A percentile compares a stretch with the other conserved stretches of the same genome.
phyloP scores from a whole-genome alignment of 92 coral and sea anemone genomes.

The Zoanthus gigantus region DNA sequence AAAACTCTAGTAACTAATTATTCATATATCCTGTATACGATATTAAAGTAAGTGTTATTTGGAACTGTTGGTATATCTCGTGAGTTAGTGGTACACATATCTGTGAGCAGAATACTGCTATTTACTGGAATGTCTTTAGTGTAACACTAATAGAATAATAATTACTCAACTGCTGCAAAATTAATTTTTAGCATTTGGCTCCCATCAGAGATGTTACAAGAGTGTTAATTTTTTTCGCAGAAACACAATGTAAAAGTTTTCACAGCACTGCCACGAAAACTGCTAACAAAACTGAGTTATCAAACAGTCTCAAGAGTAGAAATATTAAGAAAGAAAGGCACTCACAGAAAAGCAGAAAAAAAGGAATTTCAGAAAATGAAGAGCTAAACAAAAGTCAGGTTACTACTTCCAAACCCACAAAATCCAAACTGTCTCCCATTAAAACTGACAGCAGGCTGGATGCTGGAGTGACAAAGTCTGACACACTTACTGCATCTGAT shows the following conservation, averaged over 20 bases:
- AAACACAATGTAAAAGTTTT: not conserved
- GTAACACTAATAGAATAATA: too few species aligned
- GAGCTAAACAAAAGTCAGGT: not conserved
- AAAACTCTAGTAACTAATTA: not conserved
- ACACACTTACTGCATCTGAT: not conserved
- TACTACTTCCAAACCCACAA: not conserved
- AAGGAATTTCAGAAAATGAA: not conserved
- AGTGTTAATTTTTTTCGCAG: not conserved
- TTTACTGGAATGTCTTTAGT: too few species aligned
- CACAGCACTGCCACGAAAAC: not conserved
- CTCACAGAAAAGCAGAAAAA: slow-evolving; percentile 17
- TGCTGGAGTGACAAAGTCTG: not conserved
- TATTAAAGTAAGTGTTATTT: too few species aligned
- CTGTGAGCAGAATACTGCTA: too few species aligned
- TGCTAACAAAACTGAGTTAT: slow-evolving; percentile 8
- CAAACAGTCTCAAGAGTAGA: not conserved
- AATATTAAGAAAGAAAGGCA: slow-evolving; percentile 20
- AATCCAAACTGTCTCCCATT: not conserved
- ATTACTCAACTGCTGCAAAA: too few species aligned
- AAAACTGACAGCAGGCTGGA: not conserved
- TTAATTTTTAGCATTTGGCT: too few species aligned
- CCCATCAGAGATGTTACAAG: too few species aligned
- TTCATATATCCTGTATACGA: too few species aligned
- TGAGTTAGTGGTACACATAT: too few species aligned
- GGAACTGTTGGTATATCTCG: too few species aligned